Percentiles rank a stretch among this genome's conserved stretches.
Evolutionary conservation across 2,797 vertebrate species (phyloP).

Genomic region (Etheostoma perlongum): DNA sequence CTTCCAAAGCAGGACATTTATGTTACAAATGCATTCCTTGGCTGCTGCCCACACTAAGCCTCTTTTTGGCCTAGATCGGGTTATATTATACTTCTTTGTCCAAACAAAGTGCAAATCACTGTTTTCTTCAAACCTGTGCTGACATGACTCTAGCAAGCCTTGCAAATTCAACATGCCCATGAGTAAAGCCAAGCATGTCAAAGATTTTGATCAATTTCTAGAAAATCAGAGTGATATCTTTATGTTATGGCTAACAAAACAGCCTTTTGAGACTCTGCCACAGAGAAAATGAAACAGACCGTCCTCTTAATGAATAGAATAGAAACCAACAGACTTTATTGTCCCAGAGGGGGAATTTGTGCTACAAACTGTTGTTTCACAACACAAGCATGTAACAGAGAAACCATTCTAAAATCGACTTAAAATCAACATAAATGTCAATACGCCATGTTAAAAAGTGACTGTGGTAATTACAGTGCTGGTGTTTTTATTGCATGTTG

Average conservation of each 20-base stretch:
- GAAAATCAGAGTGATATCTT: not conserved
- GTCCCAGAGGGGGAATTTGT: too few relatives aligned
- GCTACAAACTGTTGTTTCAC: too few relatives aligned
- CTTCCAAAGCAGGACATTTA: conserved; percentile 68
- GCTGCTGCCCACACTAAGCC: conserved; percentile 71
- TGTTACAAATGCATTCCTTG: conserved; percentile 76
- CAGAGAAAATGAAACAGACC: not conserved
- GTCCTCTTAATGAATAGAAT: not conserved
- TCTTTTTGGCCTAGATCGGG: conserved; percentile 69
- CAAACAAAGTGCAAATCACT: conserved; percentile 52
- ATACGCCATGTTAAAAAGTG: too few relatives aligned
- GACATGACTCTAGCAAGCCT: conserved; percentile 4
- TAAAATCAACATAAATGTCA: too few relatives aligned
- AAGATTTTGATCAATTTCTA: not conserved
- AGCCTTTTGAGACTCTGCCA: not conserved
- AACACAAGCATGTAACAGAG: too few relatives aligned
- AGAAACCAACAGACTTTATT: too few relatives aligned
- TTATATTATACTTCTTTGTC: conserved; percentile 67
- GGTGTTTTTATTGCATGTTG: too few relatives aligned
- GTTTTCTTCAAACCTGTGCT: conserved; percentile 30
- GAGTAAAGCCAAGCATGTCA: not conserved
- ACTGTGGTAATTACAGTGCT: too few relatives aligned
- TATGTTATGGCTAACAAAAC: not conserved
- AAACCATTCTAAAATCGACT: too few relatives aligned
- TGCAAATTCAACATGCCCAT: not conserved